Base-by-base conservation (phyloP, 2,113 vertebrate species). In the Tragelaphus scriptus region DNA sequence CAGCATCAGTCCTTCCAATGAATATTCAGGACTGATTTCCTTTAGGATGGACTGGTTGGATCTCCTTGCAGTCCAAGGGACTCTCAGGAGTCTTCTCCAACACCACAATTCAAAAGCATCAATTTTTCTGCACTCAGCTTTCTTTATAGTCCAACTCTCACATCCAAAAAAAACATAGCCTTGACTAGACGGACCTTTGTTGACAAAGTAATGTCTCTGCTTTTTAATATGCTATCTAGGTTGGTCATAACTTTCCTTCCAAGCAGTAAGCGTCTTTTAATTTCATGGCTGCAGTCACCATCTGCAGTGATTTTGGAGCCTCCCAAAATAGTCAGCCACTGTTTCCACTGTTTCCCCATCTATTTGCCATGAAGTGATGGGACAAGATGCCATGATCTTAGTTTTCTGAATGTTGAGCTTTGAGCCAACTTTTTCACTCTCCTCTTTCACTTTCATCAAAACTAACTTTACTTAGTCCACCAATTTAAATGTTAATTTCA, bases 111-210 rank as follows among this genome's bases (percentile, higher is more conserved):
- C 59, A 30, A 30, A 61, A 61, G 13, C 59, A 61, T 61, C 12
- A 30, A 30, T 61, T 61, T 5, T 61, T 61, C 5, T 0, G 59
- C 0, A 1, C 5, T 61, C 28, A 15, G 59, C 28, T 56, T 23
- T 56, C 55, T 56, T 56, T 23, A 56, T 23, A 56, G 55, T 23
- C 19, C 19, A 56, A 56, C 55, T 56, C 55, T 56, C 55, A 56
- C 55, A 56, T 56, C 55, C 55, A 56, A 8, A 56, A 56, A 56
- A 56, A 56, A 56, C 19, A 3, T 15, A 30, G 13, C 28, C 28
- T 30, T 15, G 28, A 65, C 30, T 30, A 65, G 30, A 65, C 0
- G 0, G 63, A 65, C 7, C 30, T 32, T 65, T 32, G 30, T 65
- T 15, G 61, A 3, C 30, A 32, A 32, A 8, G 61, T 65, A 16